Base-by-base conservation (phyloP, 1,140 invertebrate genomes). In the Zeugodacus cucurbitae region DNA sequence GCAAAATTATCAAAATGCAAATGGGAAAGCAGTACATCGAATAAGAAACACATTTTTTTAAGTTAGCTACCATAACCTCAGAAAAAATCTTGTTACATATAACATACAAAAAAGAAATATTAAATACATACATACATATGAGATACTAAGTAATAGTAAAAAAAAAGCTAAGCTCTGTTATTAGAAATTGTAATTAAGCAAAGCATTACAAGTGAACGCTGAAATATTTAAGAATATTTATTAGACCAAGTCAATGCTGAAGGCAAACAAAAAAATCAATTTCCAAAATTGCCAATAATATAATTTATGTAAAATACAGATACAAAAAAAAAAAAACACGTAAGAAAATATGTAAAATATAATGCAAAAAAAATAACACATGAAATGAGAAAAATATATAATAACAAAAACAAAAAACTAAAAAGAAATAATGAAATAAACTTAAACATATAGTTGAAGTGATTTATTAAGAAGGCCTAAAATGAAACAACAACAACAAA, bases 221-320 rank as follows among this genome's bases (percentile, higher is more conserved):
- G 58, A 59, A 59, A 17, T 54, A 10, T 67, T 29, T 29, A 67
- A 67, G 26, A 74, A 74, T 22, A n/a, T 20, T 74, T 37, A 74
- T 74, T 59, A 74, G 67, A 74, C 34, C 14, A 74, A 74, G 34
- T 74, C 34, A 54, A 54, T 4, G 32, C 29, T 22, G 32, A 34
- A 37, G 29, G 67, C 67, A 59, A 59, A 59, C 58, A 6, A 3
- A 70, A 74, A 74, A 32, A 29, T 17, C 62, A 67, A 74, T 74
- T 74, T 74, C 67, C 67, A 34, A 74, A 74, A 74, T 41, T 74
- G 67, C 67, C 67, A 74, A 74, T 74, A 74, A 74, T 14, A 32
- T 67, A 17, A 67, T 34, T 32, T 67, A 32, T 67, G 11, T 67
- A 67, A 62, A 26, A 3, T 67, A 26, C 1, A 32, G 17, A 67